Percentiles rank a stretch among this genome's conserved stretches.
These are phyloP conservation scores for Sarcophaga variegata DNA, from an alignment of 2,888 invertebrate species.

Conservation along the genomic window DNA sequence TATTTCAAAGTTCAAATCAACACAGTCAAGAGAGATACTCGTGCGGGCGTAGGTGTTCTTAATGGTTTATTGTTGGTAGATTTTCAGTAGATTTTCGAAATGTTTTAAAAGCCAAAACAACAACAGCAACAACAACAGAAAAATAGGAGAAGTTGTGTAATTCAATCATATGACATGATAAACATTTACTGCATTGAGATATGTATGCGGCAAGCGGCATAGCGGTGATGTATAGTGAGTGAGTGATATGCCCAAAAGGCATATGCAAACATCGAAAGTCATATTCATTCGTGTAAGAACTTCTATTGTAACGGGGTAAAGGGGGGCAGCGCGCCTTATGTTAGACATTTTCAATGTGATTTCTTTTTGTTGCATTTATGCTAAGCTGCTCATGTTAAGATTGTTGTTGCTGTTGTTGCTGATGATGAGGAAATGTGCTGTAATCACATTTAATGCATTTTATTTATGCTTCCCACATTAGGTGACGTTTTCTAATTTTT, in stretches of 20 bases:
- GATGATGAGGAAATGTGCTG: constrained; percentile 71
- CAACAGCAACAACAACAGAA: not conserved
- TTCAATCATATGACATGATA: not conserved
- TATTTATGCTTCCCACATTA: constrained; percentile 71
- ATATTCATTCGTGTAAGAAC: no score
- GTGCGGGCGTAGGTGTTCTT: constrained; percentile 49
- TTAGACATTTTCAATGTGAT: constrained; percentile 18
- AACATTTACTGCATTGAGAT: not conserved
- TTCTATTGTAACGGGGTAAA: no score
- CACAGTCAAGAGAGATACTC: no score
- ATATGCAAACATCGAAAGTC: not conserved
- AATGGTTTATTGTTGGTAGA: constrained; percentile 38
- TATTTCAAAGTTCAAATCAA: not conserved
- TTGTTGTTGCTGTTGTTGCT: constrained; percentile 48
- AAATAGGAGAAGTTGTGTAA: not conserved
- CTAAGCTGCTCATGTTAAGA: constrained; percentile 26
- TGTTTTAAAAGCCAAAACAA: not conserved
- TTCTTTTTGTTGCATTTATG: constrained; percentile 2
- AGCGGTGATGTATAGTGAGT: not conserved
- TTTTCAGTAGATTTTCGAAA: not conserved
- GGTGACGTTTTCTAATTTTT: constrained; percentile 48
- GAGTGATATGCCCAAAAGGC: constrained; percentile 45
- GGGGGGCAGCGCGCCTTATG: not conserved
- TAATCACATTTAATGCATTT: constrained; percentile 71
- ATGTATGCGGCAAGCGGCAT: not conserved